Evolutionary conservation across 2,888 invertebrate species (phyloP), one percentile per base, ranked within the genome.

Genomic region (Netelia fuscicornis): DNA sequence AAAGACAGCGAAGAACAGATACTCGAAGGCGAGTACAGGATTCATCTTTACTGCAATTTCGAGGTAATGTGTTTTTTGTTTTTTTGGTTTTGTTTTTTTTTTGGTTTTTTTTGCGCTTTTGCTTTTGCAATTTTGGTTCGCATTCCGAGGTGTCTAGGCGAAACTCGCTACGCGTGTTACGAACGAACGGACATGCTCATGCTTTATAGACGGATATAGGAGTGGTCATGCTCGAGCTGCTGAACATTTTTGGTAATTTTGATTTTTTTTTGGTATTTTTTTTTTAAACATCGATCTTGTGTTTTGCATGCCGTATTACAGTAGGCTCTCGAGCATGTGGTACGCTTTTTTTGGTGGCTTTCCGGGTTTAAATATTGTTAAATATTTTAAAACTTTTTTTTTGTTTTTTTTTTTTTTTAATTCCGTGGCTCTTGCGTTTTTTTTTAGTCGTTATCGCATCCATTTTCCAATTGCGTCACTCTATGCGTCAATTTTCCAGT

Each of bases 1-100:
- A 95, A 99, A 99, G 94, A 99, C 97, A 94, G 98, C 98, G 96
- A 98, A 99, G 96, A 99, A 99, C 92, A 99, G 96, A 95, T 98
- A 97, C 96, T 99, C 99, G 95, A 99, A 97, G 91, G 98, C 98
- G 94, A 98, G 97, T 95, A 97, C 94, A 92, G 98, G 97, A 94
- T 97, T 97, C 96, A 98, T 97, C 95, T 96, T 95, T 95, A 96
- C 97, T 97, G 96, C 86, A 93, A 93, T 91, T 30, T 90, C 92
- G 92, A 92, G 90, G 89, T 88, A 91, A 88, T 87, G 84, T 79
- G 58, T 77, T 79, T 81, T 60, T 81, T 71, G 84, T 86, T 30
- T 77, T 79, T 64, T 72, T 79, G 17, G 17, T 78, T 86, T 87
- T 86, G 17, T 84, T 37, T 87, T 77, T 86, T 84, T 81, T 71